Evolutionary conservation across 2,797 vertebrate species (phyloP), one percentile per base, ranked within the genome.

Genomic region (Labroides dimidiatus): DNA sequence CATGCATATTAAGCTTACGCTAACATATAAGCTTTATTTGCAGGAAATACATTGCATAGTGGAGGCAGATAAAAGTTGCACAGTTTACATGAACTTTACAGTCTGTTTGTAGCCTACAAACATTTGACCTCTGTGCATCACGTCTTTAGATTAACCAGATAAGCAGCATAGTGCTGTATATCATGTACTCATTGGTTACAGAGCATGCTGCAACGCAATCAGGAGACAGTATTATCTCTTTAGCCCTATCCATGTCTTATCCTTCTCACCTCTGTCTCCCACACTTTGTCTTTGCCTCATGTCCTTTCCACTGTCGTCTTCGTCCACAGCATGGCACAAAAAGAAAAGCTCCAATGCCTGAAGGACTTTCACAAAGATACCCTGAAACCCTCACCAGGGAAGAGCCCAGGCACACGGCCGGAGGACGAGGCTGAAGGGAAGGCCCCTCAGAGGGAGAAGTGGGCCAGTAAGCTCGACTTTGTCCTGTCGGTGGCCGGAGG

Each of bases 361-460:
- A 99, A 99, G 88, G 98, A 99, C 82, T 99, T 99, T 87, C 98
- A 99, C 90, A 99, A 99, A 92, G 98, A 99, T 92, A 99, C 96
- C 64, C 90, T 99, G 82, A 99, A 99, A 86, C 98, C 97, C 1
- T 99, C 97, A 1, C 98, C 98, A 0, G 98, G 98, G 55, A 99
- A 99, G 93, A 99, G 98, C 85, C 98, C 97, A 0, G 97, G 97
- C 50, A 97, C 97, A 0, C 91, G 97, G 44, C 96, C 97, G 0
- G 98, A 99, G 84, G 98, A 99, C 0, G 98, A 99, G 88, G 97
- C 98, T 0, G 97, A 99, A 65, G 98, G 98, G 8, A 98, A 98
- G 73, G 94, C 94, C 0, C 96, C 96, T 0, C 97, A 99, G 93
- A 90, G 98, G 79, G 98, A 99, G 93, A 99, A 99, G 90, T 99